Percentiles rank a stretch among this genome's conserved stretches.
Evolutionary conservation across 2,113 vertebrate genomes (phyloP).

Genomic region (Ibidorhyncha struthersii): DNA sequence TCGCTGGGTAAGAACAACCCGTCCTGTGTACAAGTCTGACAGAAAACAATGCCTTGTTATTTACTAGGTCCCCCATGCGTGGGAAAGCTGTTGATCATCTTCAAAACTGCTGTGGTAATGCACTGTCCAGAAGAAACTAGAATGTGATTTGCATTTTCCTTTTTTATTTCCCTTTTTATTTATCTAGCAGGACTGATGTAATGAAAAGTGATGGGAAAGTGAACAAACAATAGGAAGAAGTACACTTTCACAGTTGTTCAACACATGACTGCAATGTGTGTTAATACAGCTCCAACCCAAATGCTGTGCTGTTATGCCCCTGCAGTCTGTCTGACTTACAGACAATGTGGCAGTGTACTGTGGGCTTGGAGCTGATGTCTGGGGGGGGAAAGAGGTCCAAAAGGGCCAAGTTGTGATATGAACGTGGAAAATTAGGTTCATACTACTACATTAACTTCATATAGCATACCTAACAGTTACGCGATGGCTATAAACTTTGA

Average conservation of each 20-base stretch:
- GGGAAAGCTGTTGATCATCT: slow-evolving; percentile 27
- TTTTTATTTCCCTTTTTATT: background rate
- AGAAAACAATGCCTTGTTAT: slow-evolving; percentile 36
- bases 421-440: background rate
- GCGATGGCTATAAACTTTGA: background rate
- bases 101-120: background rate
- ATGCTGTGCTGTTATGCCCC: background rate
- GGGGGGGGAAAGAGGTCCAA: background rate
- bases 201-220: slow-evolving; percentile 5
- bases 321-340: background rate
- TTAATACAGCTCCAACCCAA: background rate
- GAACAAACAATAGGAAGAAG: background rate
- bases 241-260: background rate
- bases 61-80: background rate
- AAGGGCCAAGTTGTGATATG: background rate
- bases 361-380: background rate
- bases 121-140: background rate
- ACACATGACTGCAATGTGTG: background rate
- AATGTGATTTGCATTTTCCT: background rate
- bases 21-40: background rate
- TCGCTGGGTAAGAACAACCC: slow-evolving; percentile 85
- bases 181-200: background rate
- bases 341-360: background rate
- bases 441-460: background rate
- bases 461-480: background rate